phyloP scores from a whole-genome alignment of 35 echinoderm and acorn worm species.

The Ophioderma brevispina region DNA sequence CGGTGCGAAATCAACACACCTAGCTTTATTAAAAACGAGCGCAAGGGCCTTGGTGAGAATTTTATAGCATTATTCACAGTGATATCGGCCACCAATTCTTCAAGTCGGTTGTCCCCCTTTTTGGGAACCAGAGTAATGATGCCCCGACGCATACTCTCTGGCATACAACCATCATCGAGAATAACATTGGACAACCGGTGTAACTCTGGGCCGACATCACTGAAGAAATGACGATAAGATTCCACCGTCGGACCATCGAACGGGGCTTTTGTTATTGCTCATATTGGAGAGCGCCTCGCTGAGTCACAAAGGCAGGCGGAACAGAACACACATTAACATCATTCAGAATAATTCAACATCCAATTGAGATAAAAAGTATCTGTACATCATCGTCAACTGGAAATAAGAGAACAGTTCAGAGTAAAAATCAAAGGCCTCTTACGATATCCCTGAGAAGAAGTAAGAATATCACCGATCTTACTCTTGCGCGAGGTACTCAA shows the following conservation, averaged over 20 bases:
- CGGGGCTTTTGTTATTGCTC: not conserved
- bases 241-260: not conserved
- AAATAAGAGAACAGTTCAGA: not conserved
- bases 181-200: not conserved
- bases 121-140: not conserved
- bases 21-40: not conserved
- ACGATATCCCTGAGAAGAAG: not conserved
- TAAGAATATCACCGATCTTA: not conserved
- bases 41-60: not conserved
- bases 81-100: not conserved
- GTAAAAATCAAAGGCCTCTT: not conserved
- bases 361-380: not conserved
- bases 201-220: not conserved
- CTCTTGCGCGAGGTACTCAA: not conserved
- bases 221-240: not conserved
- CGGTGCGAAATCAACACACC: slow-evolving; percentile 14
- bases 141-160: not conserved
- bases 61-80: not conserved
- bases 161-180: not conserved
- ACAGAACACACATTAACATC: not conserved
- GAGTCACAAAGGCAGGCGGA: not conserved
- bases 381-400: not conserved
- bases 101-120: not conserved
- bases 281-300: not conserved
- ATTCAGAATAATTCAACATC: not conserved